Evolutionary conservation across 2,888 invertebrate species (phyloP).

Genomic region (Ecliptopera silaceata): DNA sequence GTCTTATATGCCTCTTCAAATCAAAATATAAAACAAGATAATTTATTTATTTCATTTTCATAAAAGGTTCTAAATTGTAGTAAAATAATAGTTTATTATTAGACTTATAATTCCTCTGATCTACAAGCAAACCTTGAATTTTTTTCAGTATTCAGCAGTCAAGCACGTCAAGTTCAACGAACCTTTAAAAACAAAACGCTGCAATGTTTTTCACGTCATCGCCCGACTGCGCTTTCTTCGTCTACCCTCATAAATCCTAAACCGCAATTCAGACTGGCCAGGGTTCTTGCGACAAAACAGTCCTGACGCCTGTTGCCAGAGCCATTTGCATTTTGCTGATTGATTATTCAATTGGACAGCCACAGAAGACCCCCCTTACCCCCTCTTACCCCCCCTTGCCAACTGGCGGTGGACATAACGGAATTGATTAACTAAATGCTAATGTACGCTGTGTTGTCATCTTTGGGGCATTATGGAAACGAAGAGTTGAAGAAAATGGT

Average conservation of each 20-base stretch:
- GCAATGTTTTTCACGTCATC: conserved; percentile 7
- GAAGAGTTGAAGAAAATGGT: conserved; percentile 1
- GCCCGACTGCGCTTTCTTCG: conserved; percentile 9
- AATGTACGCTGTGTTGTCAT: conserved; percentile 61
- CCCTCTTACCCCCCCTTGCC: conserved; percentile 29
- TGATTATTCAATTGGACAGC: conserved; percentile 77
- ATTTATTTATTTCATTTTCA: too few relatives aligned
- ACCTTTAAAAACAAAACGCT: conserved; percentile 9
- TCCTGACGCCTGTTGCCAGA: conserved; percentile 65
- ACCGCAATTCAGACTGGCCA: conserved; percentile 11
- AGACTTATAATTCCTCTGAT: too few relatives aligned
- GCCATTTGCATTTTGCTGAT: conserved; percentile 76
- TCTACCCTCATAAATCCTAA: conserved; percentile 30
- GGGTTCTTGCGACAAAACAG: conserved; percentile 41
- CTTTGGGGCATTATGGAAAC: conserved; percentile 37
- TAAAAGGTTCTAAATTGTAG: too few relatives aligned
- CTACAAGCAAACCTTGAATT: too few relatives aligned
- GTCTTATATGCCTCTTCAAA: too few relatives aligned
- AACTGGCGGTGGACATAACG: conserved; percentile 52
- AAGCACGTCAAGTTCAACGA: background rate
- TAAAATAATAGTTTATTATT: too few relatives aligned
- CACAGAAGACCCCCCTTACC: conserved; percentile 44
- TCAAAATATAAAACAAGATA: too few relatives aligned
- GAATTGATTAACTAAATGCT: conserved; percentile 73
- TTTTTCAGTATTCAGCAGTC: too few relatives aligned